phyloP scores from a whole-genome alignment of 2,888 invertebrate species.

The Hirtodrosophila trivittata region DNA sequence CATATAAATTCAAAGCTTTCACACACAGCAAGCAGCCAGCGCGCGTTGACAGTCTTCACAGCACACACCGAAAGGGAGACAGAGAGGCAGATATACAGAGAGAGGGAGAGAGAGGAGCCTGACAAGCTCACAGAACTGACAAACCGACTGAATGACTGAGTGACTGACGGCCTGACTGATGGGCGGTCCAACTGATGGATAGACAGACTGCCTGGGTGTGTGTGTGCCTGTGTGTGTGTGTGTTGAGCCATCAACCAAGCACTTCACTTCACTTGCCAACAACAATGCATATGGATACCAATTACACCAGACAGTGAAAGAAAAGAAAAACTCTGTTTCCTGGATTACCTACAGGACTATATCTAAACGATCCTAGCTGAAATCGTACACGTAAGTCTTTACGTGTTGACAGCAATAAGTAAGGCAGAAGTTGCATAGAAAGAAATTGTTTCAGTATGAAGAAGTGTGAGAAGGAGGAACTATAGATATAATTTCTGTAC shows the following conservation, averaged over 20 bases:
- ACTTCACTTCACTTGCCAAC: conserved; percentile 43
- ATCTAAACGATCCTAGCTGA: no score
- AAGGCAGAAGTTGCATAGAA: no score
- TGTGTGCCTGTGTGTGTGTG: conserved; percentile 28
- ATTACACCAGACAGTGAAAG: conserved; percentile 38
- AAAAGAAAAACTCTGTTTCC: no score
- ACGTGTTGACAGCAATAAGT: no score
- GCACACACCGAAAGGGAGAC: conserved; percentile 30
- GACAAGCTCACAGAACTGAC: conserved; percentile 51
- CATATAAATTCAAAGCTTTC: conserved; percentile 80
- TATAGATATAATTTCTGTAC: no score
- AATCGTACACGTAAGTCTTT: no score
- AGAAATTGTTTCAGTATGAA: no score
- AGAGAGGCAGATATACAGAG: conserved; percentile 4
- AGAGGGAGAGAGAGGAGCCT: conserved; percentile 27
- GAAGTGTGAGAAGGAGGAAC: no score
- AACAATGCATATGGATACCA: conserved; percentile 26
- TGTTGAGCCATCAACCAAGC: conserved; percentile 44
- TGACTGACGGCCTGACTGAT: conserved; percentile 38
- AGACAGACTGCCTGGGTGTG: conserved; percentile 34
- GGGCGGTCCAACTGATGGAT: conserved; percentile 50
- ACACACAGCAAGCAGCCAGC: conserved; percentile 47
- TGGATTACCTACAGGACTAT: conserved; percentile 14
- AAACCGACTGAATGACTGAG: conserved; percentile 20
- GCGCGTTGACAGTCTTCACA: conserved; percentile 66